These are phyloP conservation scores for Nephrotoma flavescens DNA, from an alignment of 2,888 invertebrate genomes.

Conservation along the genomic window DNA sequence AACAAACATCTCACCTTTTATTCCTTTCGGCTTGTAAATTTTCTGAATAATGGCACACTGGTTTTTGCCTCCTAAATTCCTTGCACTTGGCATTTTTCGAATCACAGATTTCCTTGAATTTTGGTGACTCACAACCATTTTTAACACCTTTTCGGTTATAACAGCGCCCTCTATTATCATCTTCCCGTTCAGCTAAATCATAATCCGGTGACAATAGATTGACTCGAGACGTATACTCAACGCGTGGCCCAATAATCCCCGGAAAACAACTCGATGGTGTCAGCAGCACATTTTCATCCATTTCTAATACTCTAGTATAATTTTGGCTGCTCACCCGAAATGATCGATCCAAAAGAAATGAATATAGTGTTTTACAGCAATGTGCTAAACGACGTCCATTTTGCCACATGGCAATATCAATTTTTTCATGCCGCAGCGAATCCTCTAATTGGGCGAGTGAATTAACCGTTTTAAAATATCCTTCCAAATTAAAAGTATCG, in stretches of 20 bases:
- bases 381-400: constrained; percentile 28
- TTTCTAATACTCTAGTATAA: not conserved
- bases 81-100: constrained; percentile 7
- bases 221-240: constrained; percentile 22
- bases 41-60: constrained; percentile 21
- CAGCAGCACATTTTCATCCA: constrained; percentile 19
- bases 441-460: constrained; percentile 21
- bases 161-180: not conserved
- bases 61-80: constrained; percentile 19
- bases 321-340: not conserved
- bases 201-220: not conserved
- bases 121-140: not conserved
- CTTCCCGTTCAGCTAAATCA: not conserved
- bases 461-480: constrained; percentile 23
- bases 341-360: constrained; percentile 15
- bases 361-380: constrained; percentile 12
- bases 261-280: constrained; percentile 27
- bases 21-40: not conserved
- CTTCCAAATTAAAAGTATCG: constrained; percentile 27
- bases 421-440: constrained; percentile 19
- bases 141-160: not conserved
- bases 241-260: constrained; percentile 27
- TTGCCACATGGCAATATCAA: constrained; percentile 30
- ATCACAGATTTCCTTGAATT: not conserved
- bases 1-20: not conserved